Percentiles rank a stretch among this genome's conserved stretches.
Evolutionary conservation across 2,797 vertebrate species (phyloP).

Genomic region (Leptodactylus fallax): DNA sequence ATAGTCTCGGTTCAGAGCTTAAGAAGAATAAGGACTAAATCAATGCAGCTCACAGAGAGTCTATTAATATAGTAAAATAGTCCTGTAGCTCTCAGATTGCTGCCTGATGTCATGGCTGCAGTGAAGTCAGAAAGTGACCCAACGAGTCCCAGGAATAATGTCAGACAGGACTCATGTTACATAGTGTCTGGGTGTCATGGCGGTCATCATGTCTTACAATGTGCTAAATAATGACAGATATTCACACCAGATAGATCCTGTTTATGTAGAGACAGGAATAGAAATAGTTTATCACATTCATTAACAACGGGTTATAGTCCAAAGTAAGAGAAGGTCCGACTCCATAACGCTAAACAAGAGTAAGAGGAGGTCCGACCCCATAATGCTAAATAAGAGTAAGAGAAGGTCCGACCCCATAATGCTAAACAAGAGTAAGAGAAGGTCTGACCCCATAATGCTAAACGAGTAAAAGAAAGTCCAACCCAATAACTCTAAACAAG

Average conservation of each 20-base stretch:
- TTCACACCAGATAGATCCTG: neutral
- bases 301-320: too few relatives aligned
- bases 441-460: too few relatives aligned
- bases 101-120: conserved; percentile 22
- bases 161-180: conserved; percentile 36
- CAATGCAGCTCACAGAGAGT: neutral
- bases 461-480: too few relatives aligned
- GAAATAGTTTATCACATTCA: too few relatives aligned
- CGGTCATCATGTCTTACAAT: conserved; percentile 18
- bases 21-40: neutral
- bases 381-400: too few relatives aligned
- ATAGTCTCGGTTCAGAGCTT: neutral
- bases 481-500: too few relatives aligned
- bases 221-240: neutral
- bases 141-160: conserved; percentile 23
- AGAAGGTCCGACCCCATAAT: too few relatives aligned
- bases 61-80: conserved; percentile 1
- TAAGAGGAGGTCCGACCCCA: too few relatives aligned
- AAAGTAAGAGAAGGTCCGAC: too few relatives aligned
- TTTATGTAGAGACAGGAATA: too few relatives aligned
- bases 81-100: neutral
- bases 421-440: too few relatives aligned
- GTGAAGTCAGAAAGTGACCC: conserved; percentile 41
- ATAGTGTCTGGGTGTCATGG: conserved; percentile 41
- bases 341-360: too few relatives aligned